Base-by-base conservation (phyloP, 2,113 vertebrate genomes). In the Chaetorhynchus papuensis region DNA sequence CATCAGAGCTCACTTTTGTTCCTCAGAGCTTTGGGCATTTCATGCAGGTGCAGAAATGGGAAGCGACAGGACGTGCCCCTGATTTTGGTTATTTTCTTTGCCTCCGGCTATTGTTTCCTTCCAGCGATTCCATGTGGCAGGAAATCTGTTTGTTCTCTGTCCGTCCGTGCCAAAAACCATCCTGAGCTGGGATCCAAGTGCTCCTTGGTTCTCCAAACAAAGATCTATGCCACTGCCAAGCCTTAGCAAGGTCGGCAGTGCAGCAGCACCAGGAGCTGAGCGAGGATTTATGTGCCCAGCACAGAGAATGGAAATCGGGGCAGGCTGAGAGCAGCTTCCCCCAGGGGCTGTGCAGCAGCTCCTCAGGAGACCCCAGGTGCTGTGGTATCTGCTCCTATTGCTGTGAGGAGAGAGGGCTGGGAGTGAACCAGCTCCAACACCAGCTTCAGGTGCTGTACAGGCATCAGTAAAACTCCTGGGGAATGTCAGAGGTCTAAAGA, bases 301-400 rank as follows among this genome's bases (percentile, higher is more conserved):
- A 16, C 5, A 4, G 65, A 6, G 52, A 3, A 10, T 71, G 45
- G 0, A n/a, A 53, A 53, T 14, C 0, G 23, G 30, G 66, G 45
- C 85, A 45, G 63, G 5, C 24, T n/a, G 61, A 2, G 17, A 12
- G 68, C 83, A 42, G 33, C 22, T 70, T 11, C 59, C 15, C 7
- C 61, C 17, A 5, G 15, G 7, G 9, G 6, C 33, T 23, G 33
- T 24, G 4, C 4, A 23, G 59, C 35, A 59, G 1, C 61, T 70
- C 47, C 22, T 0, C 31, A 6, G 61, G 41, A 59, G 3, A 5
- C 13, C 52, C 33, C 11, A 26, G 68, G 13, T 7, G 15, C 3
- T 2, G 4, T 12, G 47, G 7, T 6, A 2, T 5, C 35, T 42
- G 0, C 20, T 76, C 15, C 11, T 10, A 0, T 2, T 19, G 50